Conservation (phyloP, 2,113 vertebrate genomes). For the Bungarus multicinctus region DNA sequence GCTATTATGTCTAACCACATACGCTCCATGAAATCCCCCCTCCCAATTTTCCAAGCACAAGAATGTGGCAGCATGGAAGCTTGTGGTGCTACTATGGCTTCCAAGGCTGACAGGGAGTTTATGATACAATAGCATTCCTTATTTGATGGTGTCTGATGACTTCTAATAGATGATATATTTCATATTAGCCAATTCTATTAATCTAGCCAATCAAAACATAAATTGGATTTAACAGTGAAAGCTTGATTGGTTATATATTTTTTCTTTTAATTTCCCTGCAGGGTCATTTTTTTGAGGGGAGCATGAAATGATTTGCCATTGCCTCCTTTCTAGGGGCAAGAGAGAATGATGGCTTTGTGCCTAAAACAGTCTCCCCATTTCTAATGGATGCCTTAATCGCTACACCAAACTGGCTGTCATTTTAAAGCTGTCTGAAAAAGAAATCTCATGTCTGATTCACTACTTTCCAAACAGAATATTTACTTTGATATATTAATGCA, state of each 20-base stretch:
- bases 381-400: background rate
- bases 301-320: background rate
- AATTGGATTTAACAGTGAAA: background rate
- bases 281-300: background rate
- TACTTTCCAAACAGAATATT: background rate
- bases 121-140: background rate
- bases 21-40: no score
- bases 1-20: no score
- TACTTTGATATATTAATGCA: conserved; percentile 27
- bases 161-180: background rate
- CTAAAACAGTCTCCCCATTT: background rate
- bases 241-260: background rate
- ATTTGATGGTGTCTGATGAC: background rate
- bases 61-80: no score
- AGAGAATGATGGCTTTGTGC: background rate
- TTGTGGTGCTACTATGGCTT: no score
- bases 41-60: no score
- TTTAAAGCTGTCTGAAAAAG: background rate
- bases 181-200: background rate
- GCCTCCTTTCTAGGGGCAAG: background rate
- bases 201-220: background rate
- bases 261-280: background rate
- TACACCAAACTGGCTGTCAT: background rate
- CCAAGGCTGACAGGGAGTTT: background rate
- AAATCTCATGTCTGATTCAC: background rate